These are phyloP conservation scores for Temnothorax curvispinosus DNA, from an alignment of 1,140 invertebrate species.

Conservation along the genomic window DNA sequence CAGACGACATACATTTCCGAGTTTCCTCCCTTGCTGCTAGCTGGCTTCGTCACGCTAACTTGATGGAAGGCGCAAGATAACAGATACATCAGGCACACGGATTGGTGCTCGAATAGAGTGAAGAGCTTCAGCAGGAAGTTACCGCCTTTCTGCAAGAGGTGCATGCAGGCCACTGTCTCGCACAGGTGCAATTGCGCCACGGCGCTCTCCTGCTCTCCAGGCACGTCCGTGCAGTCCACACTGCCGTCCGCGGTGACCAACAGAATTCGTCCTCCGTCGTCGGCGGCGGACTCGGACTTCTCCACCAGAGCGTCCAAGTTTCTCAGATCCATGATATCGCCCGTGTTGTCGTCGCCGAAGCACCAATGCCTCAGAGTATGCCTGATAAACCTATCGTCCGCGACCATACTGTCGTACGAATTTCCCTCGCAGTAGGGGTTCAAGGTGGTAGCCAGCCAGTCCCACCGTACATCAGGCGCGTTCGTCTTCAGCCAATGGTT, in stretches of 20 bases:
- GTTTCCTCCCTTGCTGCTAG: slow-evolving; percentile 96
- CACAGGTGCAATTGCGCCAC: slow-evolving; percentile 93
- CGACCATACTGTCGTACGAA: slow-evolving; percentile 90
- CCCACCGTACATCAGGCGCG: slow-evolving; percentile 88
- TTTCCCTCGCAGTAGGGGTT: slow-evolving; percentile 98
- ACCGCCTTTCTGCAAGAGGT: slow-evolving; percentile 90
- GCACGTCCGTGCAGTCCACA: slow-evolving; percentile 93
- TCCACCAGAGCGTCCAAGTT: slow-evolving; percentile 89
- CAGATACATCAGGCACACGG: slow-evolving; percentile 93
- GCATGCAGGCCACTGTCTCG: slow-evolving; percentile 92
- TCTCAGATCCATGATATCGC: slow-evolving; percentile 90
- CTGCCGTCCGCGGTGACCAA: slow-evolving; percentile 97
- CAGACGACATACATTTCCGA: slow-evolving; percentile 97
- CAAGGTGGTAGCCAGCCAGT: slow-evolving; percentile 94
- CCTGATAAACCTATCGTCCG: slow-evolving; percentile 94
- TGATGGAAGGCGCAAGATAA: slow-evolving; percentile 91
- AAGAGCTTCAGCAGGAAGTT: slow-evolving; percentile 97
- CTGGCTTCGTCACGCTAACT: slow-evolving; percentile 94
- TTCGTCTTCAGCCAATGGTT: slow-evolving; percentile 93
- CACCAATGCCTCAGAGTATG: slow-evolving; percentile 93
- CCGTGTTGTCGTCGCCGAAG: slow-evolving; percentile 94
- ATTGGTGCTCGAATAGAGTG: slow-evolving; percentile 94
- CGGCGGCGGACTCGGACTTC: slow-evolving; percentile 79
- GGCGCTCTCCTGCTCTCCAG: slow-evolving; percentile 93
- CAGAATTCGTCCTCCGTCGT: slow-evolving; percentile 81